Percentiles rank a stretch among this genome's conserved stretches.
phyloP scores from a whole-genome alignment of 2,888 invertebrate species.

The Congeria kusceri region DNA sequence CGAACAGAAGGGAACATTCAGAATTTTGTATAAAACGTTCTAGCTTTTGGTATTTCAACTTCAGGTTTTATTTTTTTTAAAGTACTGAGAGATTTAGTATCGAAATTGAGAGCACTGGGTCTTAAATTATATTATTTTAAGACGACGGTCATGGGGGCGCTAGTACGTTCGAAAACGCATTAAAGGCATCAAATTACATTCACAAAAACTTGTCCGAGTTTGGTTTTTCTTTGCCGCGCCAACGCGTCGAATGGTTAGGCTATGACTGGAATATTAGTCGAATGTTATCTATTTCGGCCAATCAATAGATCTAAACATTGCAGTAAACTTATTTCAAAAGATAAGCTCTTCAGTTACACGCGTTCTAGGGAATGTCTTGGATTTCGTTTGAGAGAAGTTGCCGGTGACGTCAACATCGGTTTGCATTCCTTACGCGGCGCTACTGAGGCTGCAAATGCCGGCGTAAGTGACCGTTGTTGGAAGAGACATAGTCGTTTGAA shows the following conservation, averaged over 20 bases:
- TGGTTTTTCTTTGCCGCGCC: conserved; percentile 54
- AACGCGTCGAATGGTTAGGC: conserved; percentile 47
- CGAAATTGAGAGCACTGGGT: conserved; percentile 35
- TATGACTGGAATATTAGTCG: conserved; percentile 45
- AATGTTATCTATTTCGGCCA: no score
- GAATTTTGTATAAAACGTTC: conserved; percentile 54
- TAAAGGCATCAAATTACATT: conserved; percentile 11
- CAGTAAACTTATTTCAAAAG: no score
- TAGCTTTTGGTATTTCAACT: conserved; percentile 51
- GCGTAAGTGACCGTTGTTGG: no score
- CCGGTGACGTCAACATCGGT: no score
- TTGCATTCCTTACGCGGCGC: no score
- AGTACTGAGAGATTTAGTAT: conserved; percentile 31
- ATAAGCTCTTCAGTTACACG: no score
- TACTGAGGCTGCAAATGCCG: no score
- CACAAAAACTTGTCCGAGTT: conserved; percentile 42
- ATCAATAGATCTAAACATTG: no score
- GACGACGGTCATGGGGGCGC: conserved; percentile 51
- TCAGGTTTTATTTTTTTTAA: conserved; percentile 59
- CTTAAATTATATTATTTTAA: conserved; percentile 46
- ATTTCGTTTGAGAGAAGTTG: no score
- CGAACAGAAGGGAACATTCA: not conserved
- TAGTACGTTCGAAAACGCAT: conserved; percentile 13
- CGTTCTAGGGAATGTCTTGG: no score
- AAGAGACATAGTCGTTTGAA: no score